Percentiles rank a stretch among this genome's conserved stretches.
phyloP scores from a whole-genome alignment of 92 coral and sea anemone genomes.

The Diadumene lineata region DNA sequence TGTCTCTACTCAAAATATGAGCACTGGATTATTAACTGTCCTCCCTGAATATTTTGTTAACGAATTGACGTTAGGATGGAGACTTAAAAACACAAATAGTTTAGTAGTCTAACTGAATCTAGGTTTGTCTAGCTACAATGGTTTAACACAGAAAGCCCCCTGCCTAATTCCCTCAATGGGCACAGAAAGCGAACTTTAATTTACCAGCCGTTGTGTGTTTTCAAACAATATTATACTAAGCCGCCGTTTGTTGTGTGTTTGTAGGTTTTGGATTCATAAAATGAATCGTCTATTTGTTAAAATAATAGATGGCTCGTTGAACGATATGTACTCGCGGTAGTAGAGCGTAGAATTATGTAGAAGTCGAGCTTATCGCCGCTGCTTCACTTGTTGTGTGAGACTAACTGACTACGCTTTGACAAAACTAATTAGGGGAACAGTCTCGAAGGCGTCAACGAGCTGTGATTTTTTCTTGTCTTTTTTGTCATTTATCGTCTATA shows the following conservation, averaged over 20 bases:
- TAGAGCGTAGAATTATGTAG: not conserved
- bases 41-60: not conserved
- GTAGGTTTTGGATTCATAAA: not conserved
- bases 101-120: not conserved
- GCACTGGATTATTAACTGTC: not conserved
- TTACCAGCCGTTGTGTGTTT: not conserved
- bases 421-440: constrained; percentile 20
- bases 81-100: not conserved
- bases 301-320: not conserved
- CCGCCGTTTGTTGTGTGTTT: not conserved
- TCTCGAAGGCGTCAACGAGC: constrained; percentile 26
- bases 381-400: constrained; percentile 24
- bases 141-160: not conserved
- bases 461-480: constrained; percentile 14
- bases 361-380: not conserved
- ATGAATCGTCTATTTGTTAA: not conserved
- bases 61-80: not conserved
- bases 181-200: not conserved
- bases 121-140: not conserved
- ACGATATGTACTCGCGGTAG: not conserved
- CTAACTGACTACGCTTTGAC: constrained; percentile 12
- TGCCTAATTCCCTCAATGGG: not conserved
- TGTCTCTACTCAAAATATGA: not conserved
- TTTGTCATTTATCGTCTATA: constrained; percentile 18
- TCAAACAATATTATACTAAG: not conserved